A percentile compares a stretch with the other conserved stretches of the same genome.
Conservation (phyloP, 1,140 invertebrate species). For the Drosophila quadrilineata region DNA sequence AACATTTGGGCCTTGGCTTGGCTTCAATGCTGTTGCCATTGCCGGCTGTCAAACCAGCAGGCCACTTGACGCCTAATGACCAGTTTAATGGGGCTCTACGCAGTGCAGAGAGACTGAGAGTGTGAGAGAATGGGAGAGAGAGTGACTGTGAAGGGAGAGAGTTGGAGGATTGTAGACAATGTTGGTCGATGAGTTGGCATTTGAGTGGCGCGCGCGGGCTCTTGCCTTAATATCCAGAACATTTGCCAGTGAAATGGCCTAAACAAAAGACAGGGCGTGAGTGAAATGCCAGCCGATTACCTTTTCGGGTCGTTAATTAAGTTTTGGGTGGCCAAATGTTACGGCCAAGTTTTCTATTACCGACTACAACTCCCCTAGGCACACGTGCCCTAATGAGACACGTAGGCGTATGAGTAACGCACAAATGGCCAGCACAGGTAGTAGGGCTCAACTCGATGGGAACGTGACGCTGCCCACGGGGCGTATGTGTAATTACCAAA, state of each 20-base stretch:
- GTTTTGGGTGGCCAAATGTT: slow-evolving; percentile 67
- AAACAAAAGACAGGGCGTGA: slow-evolving; percentile 33
- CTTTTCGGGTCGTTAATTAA: slow-evolving; percentile 73
- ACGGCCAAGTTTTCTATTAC: slow-evolving; percentile 77
- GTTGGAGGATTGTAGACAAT: too few species aligned
- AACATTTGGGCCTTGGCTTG: slow-evolving; percentile 56
- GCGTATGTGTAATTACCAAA: slow-evolving; percentile 44
- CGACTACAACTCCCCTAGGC: slow-evolving; percentile 30
- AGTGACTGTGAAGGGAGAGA: not conserved
- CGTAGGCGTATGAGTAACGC: slow-evolving; percentile 75
- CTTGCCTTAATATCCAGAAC: slow-evolving; percentile 32
- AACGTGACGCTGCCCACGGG: slow-evolving; percentile 39
- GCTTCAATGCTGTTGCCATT: slow-evolving; percentile 28
- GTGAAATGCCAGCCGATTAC: slow-evolving; percentile 49
- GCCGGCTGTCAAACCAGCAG: slow-evolving; percentile 46
- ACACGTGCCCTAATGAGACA: slow-evolving; percentile 67
- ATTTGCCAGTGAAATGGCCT: slow-evolving; percentile 71
- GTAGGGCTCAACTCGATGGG: slow-evolving; percentile 30
- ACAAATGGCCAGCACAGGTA: slow-evolving; percentile 43
- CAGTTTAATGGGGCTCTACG: slow-evolving; percentile 61
- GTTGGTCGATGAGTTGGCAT: not conserved
- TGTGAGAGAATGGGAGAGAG: too few species aligned
- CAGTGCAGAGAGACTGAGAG: not conserved
- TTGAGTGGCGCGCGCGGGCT: slow-evolving; percentile 14
- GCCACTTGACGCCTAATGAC: slow-evolving; percentile 77